phyloP scores from a whole-genome alignment of 1,140 invertebrate species.

The Diabrotica virgifera region DNA sequence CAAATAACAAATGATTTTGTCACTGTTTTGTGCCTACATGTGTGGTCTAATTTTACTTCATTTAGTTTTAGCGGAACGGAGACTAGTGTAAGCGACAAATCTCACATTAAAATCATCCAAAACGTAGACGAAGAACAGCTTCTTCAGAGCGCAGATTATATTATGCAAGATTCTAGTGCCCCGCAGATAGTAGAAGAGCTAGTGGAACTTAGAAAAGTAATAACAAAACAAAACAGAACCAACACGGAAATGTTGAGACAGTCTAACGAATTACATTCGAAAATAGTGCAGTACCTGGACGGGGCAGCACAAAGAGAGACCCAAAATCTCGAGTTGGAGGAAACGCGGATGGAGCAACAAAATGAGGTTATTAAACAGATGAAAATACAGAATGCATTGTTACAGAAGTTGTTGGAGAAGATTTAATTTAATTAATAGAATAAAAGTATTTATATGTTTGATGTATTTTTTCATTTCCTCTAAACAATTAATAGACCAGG shows the following conservation, averaged over 20 bases:
- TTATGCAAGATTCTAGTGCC: not conserved
- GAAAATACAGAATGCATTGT: conserved; percentile 18
- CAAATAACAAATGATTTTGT: too few species aligned
- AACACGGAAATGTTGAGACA: conserved; percentile 7
- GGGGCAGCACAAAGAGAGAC: not conserved
- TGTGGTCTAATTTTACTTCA: too few species aligned
- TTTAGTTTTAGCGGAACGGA: too few species aligned
- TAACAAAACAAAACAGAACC: conserved; percentile 10
- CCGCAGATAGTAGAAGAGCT: conserved; percentile 6
- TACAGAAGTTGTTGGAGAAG: conserved; percentile 17
- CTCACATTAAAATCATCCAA: conserved; percentile 5
- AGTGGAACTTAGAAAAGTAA: not conserved
- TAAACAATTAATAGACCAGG: not conserved
- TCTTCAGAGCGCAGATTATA: not conserved
- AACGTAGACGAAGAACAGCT: conserved; percentile 1
- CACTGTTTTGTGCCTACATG: too few species aligned
- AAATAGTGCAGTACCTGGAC: conserved; percentile 10
- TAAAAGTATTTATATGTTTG: not conserved
- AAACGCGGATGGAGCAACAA: conserved; percentile 15
- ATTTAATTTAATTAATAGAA: conserved; percentile 4
- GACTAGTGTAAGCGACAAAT: too few species aligned
- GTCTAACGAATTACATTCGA: conserved; percentile 9
- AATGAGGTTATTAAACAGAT: conserved; percentile 19
- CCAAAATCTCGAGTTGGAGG: conserved; percentile 8
- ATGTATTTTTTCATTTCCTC: not conserved